These are phyloP conservation scores for Stichopus chloronotus DNA, from an alignment of 35 echinoderm and acorn worm genomes.

Conservation along the genomic window DNA sequence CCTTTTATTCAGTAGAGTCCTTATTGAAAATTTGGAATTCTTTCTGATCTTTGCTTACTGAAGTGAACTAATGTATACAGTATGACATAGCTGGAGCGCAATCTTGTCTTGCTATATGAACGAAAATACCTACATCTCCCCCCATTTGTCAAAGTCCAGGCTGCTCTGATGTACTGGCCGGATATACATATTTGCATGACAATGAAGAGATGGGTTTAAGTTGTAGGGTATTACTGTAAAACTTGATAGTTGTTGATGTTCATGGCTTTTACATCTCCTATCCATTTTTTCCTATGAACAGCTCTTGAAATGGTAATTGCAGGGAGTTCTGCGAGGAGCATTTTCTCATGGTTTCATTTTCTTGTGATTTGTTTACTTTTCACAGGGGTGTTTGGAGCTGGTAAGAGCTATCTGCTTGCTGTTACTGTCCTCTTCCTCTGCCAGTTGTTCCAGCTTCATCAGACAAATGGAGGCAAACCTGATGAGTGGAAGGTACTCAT, in stretches of 20 bases:
- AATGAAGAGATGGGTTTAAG: too few relatives aligned
- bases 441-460: constrained; percentile 67
- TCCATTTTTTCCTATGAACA: too few relatives aligned
- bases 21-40: neutral
- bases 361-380: neutral
- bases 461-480: neutral
- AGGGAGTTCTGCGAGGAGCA: neutral
- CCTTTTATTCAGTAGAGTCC: neutral
- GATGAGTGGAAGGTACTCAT: constrained; percentile 85
- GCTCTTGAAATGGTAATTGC: too few relatives aligned
- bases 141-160: neutral
- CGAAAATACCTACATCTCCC: neutral
- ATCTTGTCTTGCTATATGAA: neutral
- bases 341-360: too few relatives aligned
- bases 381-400: constrained; percentile 94
- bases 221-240: too few relatives aligned
- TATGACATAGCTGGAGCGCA: too few relatives aligned
- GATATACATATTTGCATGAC: too few relatives aligned
- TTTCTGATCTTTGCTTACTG: neutral
- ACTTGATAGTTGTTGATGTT: too few relatives aligned
- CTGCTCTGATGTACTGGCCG: too few relatives aligned
- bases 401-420: constrained; percentile 90
- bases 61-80: neutral
- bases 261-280: too few relatives aligned
- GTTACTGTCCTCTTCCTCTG: constrained; percentile 75